Base-by-base conservation (phyloP, 37 sponge, comb jelly and placozoan genomes). In the Dysidea cf. avara region DNA sequence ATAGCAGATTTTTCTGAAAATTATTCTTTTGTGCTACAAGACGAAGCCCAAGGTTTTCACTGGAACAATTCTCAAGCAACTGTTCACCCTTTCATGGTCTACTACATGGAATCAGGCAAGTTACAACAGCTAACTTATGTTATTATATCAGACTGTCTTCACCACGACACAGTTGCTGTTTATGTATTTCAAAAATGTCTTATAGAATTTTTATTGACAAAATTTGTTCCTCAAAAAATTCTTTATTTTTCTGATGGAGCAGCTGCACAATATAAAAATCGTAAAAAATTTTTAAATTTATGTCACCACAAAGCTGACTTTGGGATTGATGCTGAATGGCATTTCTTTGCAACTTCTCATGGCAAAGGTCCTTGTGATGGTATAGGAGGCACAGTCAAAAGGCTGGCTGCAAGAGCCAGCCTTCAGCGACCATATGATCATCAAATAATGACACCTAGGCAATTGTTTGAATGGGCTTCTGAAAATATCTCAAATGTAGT, bases 361-460 rank as follows among this genome's bases (percentile, higher is more conserved):
- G 78, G 78, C 18, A 84, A 84, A 56, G 73, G 79, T 40, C 74
- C 86, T 46, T 78, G 79, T 66, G 74, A 78, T 78, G 79, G 86
- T 32, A 21, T 85, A 17, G 86, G 86, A 43, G 79, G 86, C 4
- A 84, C 85, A 12, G 79, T 84, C n/a, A 84, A 77, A 30, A 61
- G 79, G 17, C 55, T 72, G 22, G 80, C 86, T 32, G 61, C 75
- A 58, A 55, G 69, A 39, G 79, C 79, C 29, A 85, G 79, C 61
- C 28, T 78, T 9, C 66, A 78, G 35, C 36, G 53, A 25, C 66
- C 78, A 31, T 63, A 71, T 30, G 30, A 37, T 22, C 63, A 78
- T 32, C 79, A 85, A 66, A 78, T 78, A 24, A 64, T 85, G 68
- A 78, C 86, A 48, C 79, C 74, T 72, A 47, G 30, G 29, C 69